phyloP scores from a whole-genome alignment of 2,888 invertebrate species.

The Mellilla xanthometata region DNA sequence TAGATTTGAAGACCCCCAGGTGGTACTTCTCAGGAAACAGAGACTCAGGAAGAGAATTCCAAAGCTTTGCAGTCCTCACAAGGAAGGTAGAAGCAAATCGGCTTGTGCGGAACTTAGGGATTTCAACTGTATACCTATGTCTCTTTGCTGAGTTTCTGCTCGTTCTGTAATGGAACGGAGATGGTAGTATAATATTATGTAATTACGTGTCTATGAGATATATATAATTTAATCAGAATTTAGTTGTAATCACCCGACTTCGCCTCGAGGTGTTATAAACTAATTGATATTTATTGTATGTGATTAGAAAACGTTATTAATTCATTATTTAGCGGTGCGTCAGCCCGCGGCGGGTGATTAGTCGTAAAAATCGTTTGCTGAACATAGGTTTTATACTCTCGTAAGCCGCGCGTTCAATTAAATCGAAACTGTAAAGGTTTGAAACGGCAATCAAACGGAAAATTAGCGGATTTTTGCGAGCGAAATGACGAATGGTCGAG shows the following conservation, averaged over 20 bases:
- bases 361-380: constrained; percentile 6
- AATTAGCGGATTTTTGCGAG: constrained; percentile 23
- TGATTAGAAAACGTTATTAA: neutral
- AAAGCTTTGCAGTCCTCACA: too few species aligned
- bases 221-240: neutral
- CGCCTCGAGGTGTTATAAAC: neutral
- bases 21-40: too few species aligned
- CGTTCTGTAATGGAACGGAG: too few species aligned
- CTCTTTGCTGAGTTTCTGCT: too few species aligned
- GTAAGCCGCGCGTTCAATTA: constrained; percentile 19
- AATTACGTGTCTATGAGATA: too few species aligned
- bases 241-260: neutral
- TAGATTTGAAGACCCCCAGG: too few species aligned
- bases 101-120: too few species aligned
- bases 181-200: too few species aligned
- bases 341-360: constrained; percentile 1
- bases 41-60: too few species aligned
- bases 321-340: constrained; percentile 1
- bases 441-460: constrained; percentile 22
- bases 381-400: constrained; percentile 12
- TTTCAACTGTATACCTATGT: too few species aligned
- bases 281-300: neutral
- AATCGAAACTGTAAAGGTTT: constrained; percentile 14
- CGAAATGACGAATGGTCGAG: constrained; percentile 23
- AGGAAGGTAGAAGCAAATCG: too few species aligned